Conservation (phyloP, 2,797 vertebrate genomes). For the Enteromius fasciolatus region DNA sequence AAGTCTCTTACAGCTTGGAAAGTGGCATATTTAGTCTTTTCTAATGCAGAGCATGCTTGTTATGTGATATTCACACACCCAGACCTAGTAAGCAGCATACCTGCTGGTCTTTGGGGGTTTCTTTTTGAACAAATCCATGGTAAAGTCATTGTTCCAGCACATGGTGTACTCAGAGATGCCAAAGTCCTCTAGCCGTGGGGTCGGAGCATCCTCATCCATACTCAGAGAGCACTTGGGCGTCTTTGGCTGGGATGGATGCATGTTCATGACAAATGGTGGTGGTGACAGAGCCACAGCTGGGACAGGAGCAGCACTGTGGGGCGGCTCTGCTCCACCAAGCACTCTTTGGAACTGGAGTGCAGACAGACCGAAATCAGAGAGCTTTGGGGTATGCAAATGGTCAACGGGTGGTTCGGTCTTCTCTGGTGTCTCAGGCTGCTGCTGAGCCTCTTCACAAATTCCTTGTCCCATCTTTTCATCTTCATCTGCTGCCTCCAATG, state of each 20-base stretch:
- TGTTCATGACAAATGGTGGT: slow-evolving; percentile 50
- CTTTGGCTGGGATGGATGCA: slow-evolving; percentile 62
- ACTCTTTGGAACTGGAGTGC: slow-evolving; percentile 77
- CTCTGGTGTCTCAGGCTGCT: slow-evolving; percentile 21
- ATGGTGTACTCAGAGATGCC: slow-evolving; percentile 84
- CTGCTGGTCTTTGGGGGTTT: slow-evolving; percentile 67
- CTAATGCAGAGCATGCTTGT: not conserved
- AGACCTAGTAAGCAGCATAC: slow-evolving; percentile 58
- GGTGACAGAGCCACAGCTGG: slow-evolving; percentile 59
- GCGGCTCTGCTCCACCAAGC: slow-evolving; percentile 57
- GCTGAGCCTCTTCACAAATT: slow-evolving; percentile 38
- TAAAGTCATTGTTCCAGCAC: slow-evolving; percentile 91
- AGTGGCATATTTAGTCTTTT: not conserved
- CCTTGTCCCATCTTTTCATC: slow-evolving; percentile 48
- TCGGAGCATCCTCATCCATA: slow-evolving; percentile 81
- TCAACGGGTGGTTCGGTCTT: slow-evolving; percentile 56
- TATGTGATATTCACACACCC: slow-evolving; percentile 1
- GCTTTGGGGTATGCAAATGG: slow-evolving; percentile 76
- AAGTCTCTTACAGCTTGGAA: not conserved
- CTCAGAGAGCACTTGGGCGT: slow-evolving; percentile 78
- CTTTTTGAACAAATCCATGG: slow-evolving; percentile 83
- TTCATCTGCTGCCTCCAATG: slow-evolving; percentile 18
- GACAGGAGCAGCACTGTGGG: slow-evolving; percentile 58
- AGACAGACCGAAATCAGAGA: slow-evolving; percentile 91
- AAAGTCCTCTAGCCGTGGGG: slow-evolving; percentile 85